Evolutionary conservation across 2,113 vertebrate species (phyloP).

Genomic region (Varanus salvator): DNA sequence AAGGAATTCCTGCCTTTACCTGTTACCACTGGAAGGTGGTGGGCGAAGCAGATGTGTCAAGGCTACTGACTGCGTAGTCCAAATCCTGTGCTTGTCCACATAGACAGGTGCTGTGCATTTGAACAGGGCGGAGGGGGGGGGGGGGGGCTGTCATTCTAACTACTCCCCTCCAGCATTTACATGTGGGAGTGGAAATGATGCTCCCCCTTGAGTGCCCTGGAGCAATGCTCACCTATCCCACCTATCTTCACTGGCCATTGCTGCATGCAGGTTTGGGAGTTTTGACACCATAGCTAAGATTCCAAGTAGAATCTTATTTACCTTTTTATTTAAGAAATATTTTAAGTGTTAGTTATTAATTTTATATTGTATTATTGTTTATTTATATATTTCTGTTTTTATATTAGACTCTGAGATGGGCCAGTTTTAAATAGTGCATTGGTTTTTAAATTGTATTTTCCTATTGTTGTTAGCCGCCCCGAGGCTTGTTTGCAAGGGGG

Average conservation of each 20-base stretch:
- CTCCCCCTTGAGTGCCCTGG: neutral
- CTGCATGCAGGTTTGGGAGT: neutral
- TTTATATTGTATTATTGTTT: no score
- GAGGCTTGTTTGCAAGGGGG: no score
- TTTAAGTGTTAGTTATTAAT: no score
- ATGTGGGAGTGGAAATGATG: neutral
- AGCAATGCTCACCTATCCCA: neutral
- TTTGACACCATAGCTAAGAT: neutral
- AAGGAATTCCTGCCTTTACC: neutral
- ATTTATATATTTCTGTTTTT: no score
- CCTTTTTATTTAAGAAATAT: no score
- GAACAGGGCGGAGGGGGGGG: neutral
- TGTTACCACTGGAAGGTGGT: neutral
- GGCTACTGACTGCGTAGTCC: neutral
- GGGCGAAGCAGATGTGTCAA: neutral
- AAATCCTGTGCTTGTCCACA: no score
- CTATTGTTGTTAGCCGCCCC: no score
- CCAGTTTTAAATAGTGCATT: no score
- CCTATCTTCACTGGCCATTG: neutral
- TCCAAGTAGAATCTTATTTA: no score
- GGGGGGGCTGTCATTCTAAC: neutral
- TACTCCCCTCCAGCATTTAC: neutral
- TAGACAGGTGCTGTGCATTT: neutral
- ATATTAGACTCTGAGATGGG: no score
- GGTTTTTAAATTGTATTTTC: no score